These are phyloP conservation scores for Cryptotermes secundus DNA, from an alignment of 1,140 invertebrate genomes.

Conservation along the genomic window DNA sequence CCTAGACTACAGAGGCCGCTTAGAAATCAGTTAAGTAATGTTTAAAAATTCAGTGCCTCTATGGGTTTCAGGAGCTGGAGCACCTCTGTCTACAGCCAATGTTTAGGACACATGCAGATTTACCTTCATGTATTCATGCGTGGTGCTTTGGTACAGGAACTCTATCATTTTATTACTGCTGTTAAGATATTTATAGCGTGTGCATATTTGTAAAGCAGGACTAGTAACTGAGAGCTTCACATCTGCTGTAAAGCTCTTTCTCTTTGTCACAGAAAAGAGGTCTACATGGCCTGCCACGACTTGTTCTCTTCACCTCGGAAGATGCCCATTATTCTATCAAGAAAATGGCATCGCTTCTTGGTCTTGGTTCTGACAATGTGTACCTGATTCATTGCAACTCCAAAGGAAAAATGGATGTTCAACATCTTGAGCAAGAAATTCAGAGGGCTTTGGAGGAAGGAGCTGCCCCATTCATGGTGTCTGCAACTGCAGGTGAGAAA, in stretches of 20 bases:
- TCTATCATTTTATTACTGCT: too few species aligned
- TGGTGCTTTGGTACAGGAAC: too few species aligned
- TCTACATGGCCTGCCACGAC: constrained; percentile 61
- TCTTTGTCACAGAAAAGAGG: constrained; percentile 64
- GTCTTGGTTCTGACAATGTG: constrained; percentile 77
- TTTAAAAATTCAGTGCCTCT: too few species aligned
- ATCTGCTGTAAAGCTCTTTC: constrained; percentile 36
- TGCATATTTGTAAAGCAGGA: too few species aligned
- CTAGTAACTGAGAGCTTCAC: too few species aligned
- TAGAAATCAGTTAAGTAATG: too few species aligned
- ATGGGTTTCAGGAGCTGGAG: too few species aligned
- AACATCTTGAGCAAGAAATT: constrained; percentile 72
- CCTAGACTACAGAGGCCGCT: too few species aligned
- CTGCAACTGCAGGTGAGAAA: constrained; percentile 61
- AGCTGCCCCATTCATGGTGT: constrained; percentile 61
- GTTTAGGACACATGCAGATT: too few species aligned
- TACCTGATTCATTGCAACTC: constrained; percentile 68
- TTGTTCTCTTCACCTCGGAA: constrained; percentile 81
- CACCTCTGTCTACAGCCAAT: too few species aligned
- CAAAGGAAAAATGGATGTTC: constrained; percentile 74
- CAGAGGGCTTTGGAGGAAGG: constrained; percentile 63
- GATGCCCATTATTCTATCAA: constrained; percentile 88
- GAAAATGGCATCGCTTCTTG: constrained; percentile 55
- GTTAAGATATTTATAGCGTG: too few species aligned
- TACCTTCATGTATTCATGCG: too few species aligned